A percentile compares a stretch with the other conserved stretches of the same genome.
Evolutionary conservation across 2,888 invertebrate species (phyloP).

Genomic region (Carcina quercana): DNA sequence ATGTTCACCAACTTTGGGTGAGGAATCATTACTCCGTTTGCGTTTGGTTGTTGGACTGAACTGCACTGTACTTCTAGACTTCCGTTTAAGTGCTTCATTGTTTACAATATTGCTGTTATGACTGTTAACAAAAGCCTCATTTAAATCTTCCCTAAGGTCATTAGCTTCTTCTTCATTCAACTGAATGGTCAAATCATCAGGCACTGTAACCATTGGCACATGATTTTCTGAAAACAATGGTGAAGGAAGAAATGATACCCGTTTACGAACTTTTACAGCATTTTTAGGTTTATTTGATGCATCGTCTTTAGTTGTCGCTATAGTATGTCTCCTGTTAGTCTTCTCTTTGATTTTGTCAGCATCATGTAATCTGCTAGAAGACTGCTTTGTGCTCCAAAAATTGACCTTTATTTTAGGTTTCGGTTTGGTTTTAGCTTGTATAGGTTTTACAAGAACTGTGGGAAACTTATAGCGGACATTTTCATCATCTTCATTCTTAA

Average conservation of each 20-base stretch:
- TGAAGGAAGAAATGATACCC: slow-evolving; percentile 60
- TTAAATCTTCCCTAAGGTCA: slow-evolving; percentile 53
- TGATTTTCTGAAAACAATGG: slow-evolving; percentile 61
- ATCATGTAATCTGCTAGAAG: slow-evolving; percentile 36
- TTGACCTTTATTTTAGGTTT: slow-evolving; percentile 64
- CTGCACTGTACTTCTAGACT: slow-evolving; percentile 29
- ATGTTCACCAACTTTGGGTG: slow-evolving; percentile 40
- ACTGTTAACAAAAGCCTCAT: slow-evolving; percentile 43
- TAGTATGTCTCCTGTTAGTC: slow-evolving; percentile 45
- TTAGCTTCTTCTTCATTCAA: slow-evolving; percentile 65
- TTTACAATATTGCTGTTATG: slow-evolving; percentile 19
- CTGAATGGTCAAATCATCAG: slow-evolving; percentile 66
- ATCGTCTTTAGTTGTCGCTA: slow-evolving; percentile 28
- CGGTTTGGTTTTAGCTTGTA: slow-evolving; percentile 42
- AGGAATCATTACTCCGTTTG: slow-evolving; percentile 36
- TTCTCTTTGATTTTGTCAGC: slow-evolving; percentile 29
- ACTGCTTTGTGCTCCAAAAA: slow-evolving; percentile 60
- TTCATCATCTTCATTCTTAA: slow-evolving; percentile 44
- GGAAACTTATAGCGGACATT: slow-evolving; percentile 54
- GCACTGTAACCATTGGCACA: slow-evolving; percentile 66
- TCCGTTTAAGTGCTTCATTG: slow-evolving; percentile 29
- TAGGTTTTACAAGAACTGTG: slow-evolving; percentile 33
- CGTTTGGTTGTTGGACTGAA: slow-evolving; percentile 38
- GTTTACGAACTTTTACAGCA: slow-evolving; percentile 48
- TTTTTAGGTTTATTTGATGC: slow-evolving; percentile 34